Base-by-base conservation (phyloP, 2,888 invertebrate genomes). In the Tridacna crocea region DNA sequence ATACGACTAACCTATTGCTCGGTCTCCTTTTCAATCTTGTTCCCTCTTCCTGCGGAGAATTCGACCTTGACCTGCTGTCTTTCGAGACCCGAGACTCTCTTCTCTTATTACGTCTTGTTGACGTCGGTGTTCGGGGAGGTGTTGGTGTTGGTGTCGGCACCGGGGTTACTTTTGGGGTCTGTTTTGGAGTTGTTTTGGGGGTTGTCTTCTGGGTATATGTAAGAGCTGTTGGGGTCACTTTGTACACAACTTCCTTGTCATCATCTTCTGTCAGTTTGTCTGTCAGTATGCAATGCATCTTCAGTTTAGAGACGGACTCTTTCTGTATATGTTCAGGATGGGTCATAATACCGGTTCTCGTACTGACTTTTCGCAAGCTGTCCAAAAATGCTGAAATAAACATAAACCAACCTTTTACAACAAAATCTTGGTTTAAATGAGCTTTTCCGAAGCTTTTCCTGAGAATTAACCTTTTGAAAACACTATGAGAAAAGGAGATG, bases 341-440 rank as follows among this genome's bases (percentile, higher is more conserved):
- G 36, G 83, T 87, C 89, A 92, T 88, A n/a, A 92, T 90, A n/a
- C 79, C 86, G 4, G 91, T 91, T 36, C 87, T 77, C 11, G 83
- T 90, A 77, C 90, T 89, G 24, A 92, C 81, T 55, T 83, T 87
- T 22, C 89, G 84, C 26, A 92, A 76, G 1, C 88, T 80, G 17
- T 82, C 82, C 26, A 89, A 80, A 46, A 89, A 85, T 19, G 85
- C 92, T 92, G 83, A 12, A 82, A 78, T 19, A 55, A 36, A 36
- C 3, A 36, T n/a, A n/a, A n/a, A n/a, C n/a, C n/a, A n/a, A n/a
- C n/a, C n/a, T n/a, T n/a, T n/a, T n/a, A n/a, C n/a, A n/a, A n/a
- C n/a, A n/a, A n/a, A n/a, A n/a, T n/a, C n/a, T n/a, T n/a, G n/a
- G n/a, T n/a, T n/a, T n/a, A n/a, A n/a, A n/a, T n/a, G n/a, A n/a